Evolutionary conservation across 1,140 invertebrate species (phyloP).

Genomic region (Papilio xuthus): DNA sequence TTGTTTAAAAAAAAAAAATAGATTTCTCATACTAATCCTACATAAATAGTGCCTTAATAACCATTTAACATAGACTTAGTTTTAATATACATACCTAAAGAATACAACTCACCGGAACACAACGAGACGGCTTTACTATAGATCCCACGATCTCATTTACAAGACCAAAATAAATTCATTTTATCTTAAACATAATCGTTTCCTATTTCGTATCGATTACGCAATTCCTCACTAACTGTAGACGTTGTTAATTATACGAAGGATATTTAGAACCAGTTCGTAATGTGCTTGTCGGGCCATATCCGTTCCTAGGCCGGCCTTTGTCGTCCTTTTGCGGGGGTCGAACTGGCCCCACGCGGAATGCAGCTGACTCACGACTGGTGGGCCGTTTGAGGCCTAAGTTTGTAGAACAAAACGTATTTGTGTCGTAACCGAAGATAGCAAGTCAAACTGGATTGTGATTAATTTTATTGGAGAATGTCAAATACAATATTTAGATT

Average conservation of each 20-base stretch:
- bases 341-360: conserved; percentile 3
- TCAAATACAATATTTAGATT: not conserved
- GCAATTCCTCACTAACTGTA: not conserved
- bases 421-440: conserved; percentile 10
- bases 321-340: conserved; percentile 31
- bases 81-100: not conserved
- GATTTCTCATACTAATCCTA: no score
- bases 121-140: not conserved
- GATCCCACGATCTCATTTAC: not conserved
- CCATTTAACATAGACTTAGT: no score
- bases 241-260: conserved; percentile 16
- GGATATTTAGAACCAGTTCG: conserved; percentile 26
- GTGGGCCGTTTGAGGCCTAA: conserved; percentile 24
- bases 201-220: conserved; percentile 8
- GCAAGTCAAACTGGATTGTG: conserved; percentile 1
- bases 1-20: no score
- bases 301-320: conserved; percentile 4
- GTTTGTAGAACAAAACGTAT: conserved; percentile 25
- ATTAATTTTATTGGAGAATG: not conserved
- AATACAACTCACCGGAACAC: not conserved
- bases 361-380: conserved; percentile 18
- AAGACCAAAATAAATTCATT: not conserved
- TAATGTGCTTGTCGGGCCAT: not conserved
- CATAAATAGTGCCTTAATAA: not conserved
- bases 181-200: not conserved